Percentiles rank a stretch among this genome's conserved stretches.
Conservation (phyloP, 1,140 invertebrate species). For the Aradophagus sp. region DNA sequence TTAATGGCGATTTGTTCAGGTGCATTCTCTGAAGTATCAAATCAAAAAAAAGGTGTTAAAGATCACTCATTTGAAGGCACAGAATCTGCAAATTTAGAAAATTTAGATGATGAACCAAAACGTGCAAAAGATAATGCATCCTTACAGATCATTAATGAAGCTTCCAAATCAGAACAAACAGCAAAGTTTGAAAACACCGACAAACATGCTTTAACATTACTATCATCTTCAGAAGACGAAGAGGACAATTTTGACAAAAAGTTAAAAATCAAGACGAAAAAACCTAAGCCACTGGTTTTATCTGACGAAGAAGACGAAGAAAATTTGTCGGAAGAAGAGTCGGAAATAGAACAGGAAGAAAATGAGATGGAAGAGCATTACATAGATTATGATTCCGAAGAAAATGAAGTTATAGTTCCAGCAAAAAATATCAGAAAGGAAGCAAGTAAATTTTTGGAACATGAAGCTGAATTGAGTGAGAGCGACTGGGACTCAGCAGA, state of each 20-base stretch:
- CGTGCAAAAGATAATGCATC: too few species aligned
- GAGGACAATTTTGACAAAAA: constrained; percentile 58
- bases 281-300: constrained; percentile 63
- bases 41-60: constrained; percentile 51
- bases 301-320: constrained; percentile 70
- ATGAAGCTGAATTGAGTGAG: constrained; percentile 90
- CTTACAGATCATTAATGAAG: too few species aligned
- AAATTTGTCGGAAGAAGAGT: constrained; percentile 62
- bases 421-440: constrained; percentile 75
- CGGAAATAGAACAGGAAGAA: constrained; percentile 62
- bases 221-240: constrained; percentile 74
- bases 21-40: constrained; percentile 49
- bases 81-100: too few species aligned
- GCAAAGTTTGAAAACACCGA: not conserved
- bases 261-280: constrained; percentile 65
- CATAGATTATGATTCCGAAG: constrained; percentile 84
- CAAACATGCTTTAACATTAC: constrained; percentile 15
- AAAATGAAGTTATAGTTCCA: constrained; percentile 79
- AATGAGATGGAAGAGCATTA: constrained; percentile 71
- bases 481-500: constrained; percentile 86
- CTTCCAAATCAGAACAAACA: constrained; percentile 16
- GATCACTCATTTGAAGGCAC: too few species aligned
- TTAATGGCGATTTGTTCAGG: constrained; percentile 63
- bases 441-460: constrained; percentile 83
- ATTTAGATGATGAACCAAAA: too few species aligned